phyloP scores from a whole-genome alignment of 2,888 invertebrate genomes.

The Pyrgus malvae region DNA sequence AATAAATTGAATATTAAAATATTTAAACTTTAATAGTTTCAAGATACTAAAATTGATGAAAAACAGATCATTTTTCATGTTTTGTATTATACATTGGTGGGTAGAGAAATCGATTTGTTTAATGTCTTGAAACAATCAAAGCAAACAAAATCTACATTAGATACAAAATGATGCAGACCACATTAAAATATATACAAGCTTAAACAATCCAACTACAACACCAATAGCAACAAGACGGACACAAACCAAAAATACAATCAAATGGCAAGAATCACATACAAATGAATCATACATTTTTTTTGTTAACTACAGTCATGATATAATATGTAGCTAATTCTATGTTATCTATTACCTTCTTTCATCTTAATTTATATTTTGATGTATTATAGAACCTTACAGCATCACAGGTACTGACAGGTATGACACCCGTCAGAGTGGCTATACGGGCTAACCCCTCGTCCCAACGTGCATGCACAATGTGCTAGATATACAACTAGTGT shows the following conservation, averaged over 20 bases:
- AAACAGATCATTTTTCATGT: background rate
- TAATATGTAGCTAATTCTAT: too few relatives aligned
- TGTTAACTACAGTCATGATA: too few relatives aligned
- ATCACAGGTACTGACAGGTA: too few relatives aligned
- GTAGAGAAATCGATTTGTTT: background rate
- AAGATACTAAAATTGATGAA: background rate
- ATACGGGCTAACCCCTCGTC: too few relatives aligned
- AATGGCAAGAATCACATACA: slow-evolving; percentile 22
- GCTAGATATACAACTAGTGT: too few relatives aligned
- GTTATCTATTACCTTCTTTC: too few relatives aligned
- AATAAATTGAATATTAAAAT: too few relatives aligned
- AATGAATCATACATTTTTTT: too few relatives aligned
- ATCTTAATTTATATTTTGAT: too few relatives aligned
- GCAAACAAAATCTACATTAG: slow-evolving; percentile 4
- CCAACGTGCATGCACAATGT: too few relatives aligned
- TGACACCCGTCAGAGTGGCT: too few relatives aligned
- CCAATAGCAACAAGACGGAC: slow-evolving; percentile 38
- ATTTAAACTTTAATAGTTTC: background rate
- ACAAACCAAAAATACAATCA: slow-evolving; percentile 12
- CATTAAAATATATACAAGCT: slow-evolving; percentile 40
- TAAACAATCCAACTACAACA: slow-evolving; percentile 35
- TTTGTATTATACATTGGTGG: background rate
- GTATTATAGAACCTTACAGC: too few relatives aligned
- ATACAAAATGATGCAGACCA: slow-evolving; percentile 39
- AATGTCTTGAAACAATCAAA: slow-evolving; percentile 17